Percentiles rank a stretch among this genome's conserved stretches.
Conservation (phyloP, 2,888 invertebrate species). For the Drosophila dives region DNA sequence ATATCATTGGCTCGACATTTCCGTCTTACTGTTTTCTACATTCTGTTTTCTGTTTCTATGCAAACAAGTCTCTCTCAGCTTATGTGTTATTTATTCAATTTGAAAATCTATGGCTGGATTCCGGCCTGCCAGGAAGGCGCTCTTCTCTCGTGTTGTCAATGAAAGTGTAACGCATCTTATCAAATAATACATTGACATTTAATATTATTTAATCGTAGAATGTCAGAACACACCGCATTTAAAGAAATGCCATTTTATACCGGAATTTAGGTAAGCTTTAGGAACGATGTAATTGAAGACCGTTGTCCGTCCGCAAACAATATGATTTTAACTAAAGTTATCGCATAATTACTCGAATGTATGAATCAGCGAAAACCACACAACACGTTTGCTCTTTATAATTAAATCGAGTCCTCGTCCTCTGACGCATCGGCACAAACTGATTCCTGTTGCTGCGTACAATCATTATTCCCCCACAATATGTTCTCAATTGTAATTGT, state of each 20-base stretch:
- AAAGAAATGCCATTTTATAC: not conserved
- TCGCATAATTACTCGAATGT: slow-evolving; percentile 29
- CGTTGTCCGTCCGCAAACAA: slow-evolving; percentile 24
- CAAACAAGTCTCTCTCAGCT: slow-evolving; percentile 1
- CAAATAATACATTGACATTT: not conserved
- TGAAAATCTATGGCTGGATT: not conserved
- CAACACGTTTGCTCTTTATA: slow-evolving; percentile 1
- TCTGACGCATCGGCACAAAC: slow-evolving; percentile 60
- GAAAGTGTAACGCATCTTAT: not conserved
- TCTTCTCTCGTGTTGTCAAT: not conserved
- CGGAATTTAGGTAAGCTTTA: slow-evolving; percentile 4
- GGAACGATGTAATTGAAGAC: slow-evolving; percentile 8
- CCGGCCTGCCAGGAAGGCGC: not conserved
- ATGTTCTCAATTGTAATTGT: slow-evolving; percentile 4
- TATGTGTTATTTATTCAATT: slow-evolving; percentile 5
- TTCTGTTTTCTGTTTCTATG: slow-evolving; percentile 1
- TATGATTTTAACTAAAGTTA: slow-evolving; percentile 19
- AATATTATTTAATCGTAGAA: not conserved
- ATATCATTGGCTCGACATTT: not conserved
- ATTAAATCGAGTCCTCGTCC: slow-evolving; percentile 35
- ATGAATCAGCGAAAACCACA: slow-evolving; percentile 9
- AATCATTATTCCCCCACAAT: slow-evolving; percentile 16
- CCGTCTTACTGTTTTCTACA: not conserved
- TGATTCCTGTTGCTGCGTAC: slow-evolving; percentile 70
- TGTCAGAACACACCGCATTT: not conserved